Evolutionary conservation across 1,140 invertebrate genomes (phyloP), one percentile per base, ranked within the genome.

Genomic region (Globodera ellingtonae): DNA sequence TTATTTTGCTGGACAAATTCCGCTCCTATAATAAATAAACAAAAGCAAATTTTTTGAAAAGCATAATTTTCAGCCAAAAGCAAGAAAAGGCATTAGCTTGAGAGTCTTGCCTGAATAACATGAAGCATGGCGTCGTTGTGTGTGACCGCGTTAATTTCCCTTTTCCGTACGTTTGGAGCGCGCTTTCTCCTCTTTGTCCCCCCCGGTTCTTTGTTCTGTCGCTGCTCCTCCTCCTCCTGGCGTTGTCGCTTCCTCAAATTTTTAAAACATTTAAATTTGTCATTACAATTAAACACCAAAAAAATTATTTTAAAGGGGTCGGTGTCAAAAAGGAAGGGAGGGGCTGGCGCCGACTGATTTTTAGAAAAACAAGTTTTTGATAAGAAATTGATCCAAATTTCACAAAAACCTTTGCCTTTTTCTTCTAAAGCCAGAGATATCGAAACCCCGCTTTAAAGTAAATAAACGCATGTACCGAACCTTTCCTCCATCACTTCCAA

Each of bases 1-100:
- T 97, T 52, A 98, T 97, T 92, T 98, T 98, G 6, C 92, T 93
- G 0, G 96, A 98, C 79, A 98, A 94, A 88, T 94, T 95, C 89
- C 96, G 97, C 52, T 88, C 87, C 83, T 89, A 71, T 78, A 15
- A 44, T 21, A 3, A 48, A 46, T 73, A 44, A 65, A 47, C 24
- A 66, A 46, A 78, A 47, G 15, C 18, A 10, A 50, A 75, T 9
- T 79, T 78, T 79, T 8, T 75, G 35, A 6, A 75, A 69, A 74
- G 46, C 66, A 81, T 35, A 66, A 73, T 73, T 75, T 81, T 75
- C 8, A 74, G 21, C 65, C 59, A 67, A 84, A 84, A 82, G 10
- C 7, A 52, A 52, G 6, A 52, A 44, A 67, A 21, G n/a, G n/a
- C 66, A 69, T 69, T 69, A 9, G 35, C 21, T 9, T 9, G 9